These are phyloP conservation scores for Fregata magnificens DNA, from an alignment of 2,113 vertebrate species.

Conservation along the genomic window DNA sequence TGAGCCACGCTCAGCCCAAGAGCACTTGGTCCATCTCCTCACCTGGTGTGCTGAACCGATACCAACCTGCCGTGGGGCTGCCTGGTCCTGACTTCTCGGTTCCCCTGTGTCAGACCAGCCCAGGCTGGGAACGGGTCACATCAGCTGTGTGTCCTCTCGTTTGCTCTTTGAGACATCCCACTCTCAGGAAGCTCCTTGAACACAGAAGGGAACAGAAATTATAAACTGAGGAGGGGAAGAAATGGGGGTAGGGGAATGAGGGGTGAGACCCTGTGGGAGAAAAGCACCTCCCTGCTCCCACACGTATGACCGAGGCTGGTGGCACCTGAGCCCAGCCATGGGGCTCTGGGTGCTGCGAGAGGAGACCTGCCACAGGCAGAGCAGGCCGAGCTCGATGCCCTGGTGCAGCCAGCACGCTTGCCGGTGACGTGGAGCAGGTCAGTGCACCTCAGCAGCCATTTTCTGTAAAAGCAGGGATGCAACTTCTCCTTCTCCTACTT, in stretches of 20 bases:
- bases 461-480: no score
- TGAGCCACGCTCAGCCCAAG: background rate
- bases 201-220: background rate
- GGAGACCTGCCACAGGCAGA: background rate
- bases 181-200: background rate
- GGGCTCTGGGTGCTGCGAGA: background rate
- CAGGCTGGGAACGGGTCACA: background rate
- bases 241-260: background rate
- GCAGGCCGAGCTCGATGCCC: background rate
- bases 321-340: rapidly evolving
- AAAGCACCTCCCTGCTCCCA: background rate
- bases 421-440: background rate
- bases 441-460: no score
- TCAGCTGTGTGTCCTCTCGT: background rate
- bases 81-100: background rate
- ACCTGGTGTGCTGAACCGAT: background rate
- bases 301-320: background rate
- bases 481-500: background rate
- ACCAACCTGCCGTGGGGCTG: rapidly evolving
- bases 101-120: background rate
- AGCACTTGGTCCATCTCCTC: background rate
- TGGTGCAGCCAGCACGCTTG: background rate
- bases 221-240: background rate
- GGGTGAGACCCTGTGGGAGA: background rate
- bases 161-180: background rate